Base-by-base conservation (phyloP, 2,113 vertebrate species). In the Microtus richardsoni region DNA sequence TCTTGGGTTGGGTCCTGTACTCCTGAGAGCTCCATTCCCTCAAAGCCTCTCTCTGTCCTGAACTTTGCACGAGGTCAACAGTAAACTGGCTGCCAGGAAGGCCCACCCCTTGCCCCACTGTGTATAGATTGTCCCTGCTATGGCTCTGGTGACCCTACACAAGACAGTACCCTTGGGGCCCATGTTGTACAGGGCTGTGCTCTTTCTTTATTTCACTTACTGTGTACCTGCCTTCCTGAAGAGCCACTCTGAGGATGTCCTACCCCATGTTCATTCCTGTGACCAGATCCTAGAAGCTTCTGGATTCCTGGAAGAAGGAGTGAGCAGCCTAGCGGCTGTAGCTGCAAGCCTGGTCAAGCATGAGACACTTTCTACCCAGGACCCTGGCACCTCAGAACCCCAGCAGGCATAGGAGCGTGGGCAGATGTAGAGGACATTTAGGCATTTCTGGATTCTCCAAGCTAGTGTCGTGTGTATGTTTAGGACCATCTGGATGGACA, bases 181-280 rank as follows among this genome's bases (percentile, higher is more conserved):
- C 79, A 36, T 19, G 26, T 39, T 83, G 19, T 47, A 52, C 47
- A 90, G 44, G 14, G 7, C 49, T 91, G 19, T 0, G 0, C 78
- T 90, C 98, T 97, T 98, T 97, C 96, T 97, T 97, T 58, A 94
- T 70, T 96, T 54, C 96, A 91, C 97, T 97, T 85, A 94, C 97
- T 97, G 96, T 47, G 9, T 24, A 0, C 80, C 93, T 39, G 73
- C 0, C 96, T 93, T 97, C 97, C 96, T 4, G n/a, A 95, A 97
- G 97, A 98, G 95, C 97, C 97, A 97, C 97, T 97, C 97, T 98
- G 98, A 99, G 99, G 98, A 99, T 62, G 70, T 71, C 88, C 85
- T 47, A 58, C 39, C 24, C 11, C 44, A 28, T 44, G 52, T 30
- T 30, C 36, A 28, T 66, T 86, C 75, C 68, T 75, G 68, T 68